Conservation (phyloP, 2,797 vertebrate species). For the Chromobotia macracanthus region DNA sequence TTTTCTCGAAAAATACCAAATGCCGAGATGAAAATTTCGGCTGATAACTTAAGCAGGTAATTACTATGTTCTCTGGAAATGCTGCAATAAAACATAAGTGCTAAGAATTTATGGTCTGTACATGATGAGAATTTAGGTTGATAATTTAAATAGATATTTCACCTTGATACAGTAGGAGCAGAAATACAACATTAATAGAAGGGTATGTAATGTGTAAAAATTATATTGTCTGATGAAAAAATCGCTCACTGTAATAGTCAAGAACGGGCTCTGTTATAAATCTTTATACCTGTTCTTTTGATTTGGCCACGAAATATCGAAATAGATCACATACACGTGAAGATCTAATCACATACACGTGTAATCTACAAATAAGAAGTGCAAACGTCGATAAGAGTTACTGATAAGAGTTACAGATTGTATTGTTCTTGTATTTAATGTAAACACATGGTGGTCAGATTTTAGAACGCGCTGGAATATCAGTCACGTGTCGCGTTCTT, state of each 20-base stretch:
- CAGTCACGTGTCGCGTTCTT: neutral
- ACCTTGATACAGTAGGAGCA: neutral
- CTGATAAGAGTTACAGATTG: neutral
- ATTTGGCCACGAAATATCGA: neutral
- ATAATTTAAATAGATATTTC: neutral
- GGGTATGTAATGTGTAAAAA: neutral
- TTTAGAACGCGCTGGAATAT: neutral
- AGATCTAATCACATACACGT: neutral
- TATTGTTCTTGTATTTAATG: neutral
- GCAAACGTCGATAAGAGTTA: neutral
- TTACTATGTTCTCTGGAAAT: neutral
- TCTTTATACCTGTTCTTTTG: neutral
- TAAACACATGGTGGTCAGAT: neutral
- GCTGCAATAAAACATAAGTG: no score
- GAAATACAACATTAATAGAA: neutral
- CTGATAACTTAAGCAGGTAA: neutral
- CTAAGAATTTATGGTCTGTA: no score
- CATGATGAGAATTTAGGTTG: neutral
- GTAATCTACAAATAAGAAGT: neutral
- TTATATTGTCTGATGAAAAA: neutral
- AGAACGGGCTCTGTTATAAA: neutral
- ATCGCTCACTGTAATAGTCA: slow-evolving; percentile 4
- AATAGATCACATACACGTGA: neutral
- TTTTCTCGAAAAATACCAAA: neutral
- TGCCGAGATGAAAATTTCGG: neutral